Conservation (phyloP, 2,888 invertebrate genomes). For the Danaus chrysippus region DNA sequence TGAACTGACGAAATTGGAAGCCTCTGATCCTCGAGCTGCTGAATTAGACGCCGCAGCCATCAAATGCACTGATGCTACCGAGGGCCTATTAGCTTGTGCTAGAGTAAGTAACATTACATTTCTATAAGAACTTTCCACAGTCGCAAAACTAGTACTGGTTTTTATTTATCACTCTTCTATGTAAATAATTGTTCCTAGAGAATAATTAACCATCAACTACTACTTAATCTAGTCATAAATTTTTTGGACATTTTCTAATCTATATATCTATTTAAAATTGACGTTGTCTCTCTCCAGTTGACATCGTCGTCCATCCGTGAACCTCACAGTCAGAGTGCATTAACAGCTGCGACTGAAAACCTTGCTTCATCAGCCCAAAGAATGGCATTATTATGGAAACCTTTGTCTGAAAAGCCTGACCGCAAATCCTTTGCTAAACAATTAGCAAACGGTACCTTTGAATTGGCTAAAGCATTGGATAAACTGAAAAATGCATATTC, state of each 20-base stretch:
- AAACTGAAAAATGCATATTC: slow-evolving; percentile 45
- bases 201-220: no score
- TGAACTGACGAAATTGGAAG: slow-evolving; percentile 30
- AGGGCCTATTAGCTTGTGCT: slow-evolving; percentile 48
- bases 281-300: slow-evolving; percentile 39
- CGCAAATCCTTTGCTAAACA: slow-evolving; percentile 35
- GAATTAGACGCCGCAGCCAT: slow-evolving; percentile 42
- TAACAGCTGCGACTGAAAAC: slow-evolving; percentile 49
- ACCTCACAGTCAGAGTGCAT: slow-evolving; percentile 62
- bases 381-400: slow-evolving; percentile 43
- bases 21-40: slow-evolving; percentile 32
- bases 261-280: background rate
- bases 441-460: slow-evolving; percentile 38
- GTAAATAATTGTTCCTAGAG: no score
- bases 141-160: background rate
- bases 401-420: slow-evolving; percentile 44
- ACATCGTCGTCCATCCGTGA: slow-evolving; percentile 56
- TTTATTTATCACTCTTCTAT: background rate
- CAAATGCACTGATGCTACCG: slow-evolving; percentile 43
- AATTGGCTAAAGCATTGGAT: slow-evolving; percentile 53
- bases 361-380: slow-evolving; percentile 45
- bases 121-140: background rate
- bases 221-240: background rate
- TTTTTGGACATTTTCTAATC: background rate
- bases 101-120: slow-evolving; percentile 40